Evolutionary conservation across 2,113 vertebrate genomes (phyloP).

Genomic region (Hemicordylus capensis): DNA sequence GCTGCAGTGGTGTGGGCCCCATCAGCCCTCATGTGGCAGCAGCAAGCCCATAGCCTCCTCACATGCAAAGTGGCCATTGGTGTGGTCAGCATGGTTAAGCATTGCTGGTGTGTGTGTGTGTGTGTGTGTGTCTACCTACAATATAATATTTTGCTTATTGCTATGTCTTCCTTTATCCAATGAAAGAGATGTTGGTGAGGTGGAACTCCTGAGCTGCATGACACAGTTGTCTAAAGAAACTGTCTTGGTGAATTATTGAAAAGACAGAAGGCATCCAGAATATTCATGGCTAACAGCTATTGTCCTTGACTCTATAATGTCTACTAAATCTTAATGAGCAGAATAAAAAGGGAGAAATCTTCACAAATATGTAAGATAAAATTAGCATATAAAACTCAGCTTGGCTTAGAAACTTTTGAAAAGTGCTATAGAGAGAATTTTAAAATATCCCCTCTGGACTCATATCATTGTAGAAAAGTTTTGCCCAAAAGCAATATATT

Average conservation of each 20-base stretch:
- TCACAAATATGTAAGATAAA: constrained; percentile 29
- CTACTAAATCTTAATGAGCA: constrained; percentile 33
- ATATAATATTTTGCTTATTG: background rate
- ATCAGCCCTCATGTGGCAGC: no score
- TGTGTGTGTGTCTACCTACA: no score
- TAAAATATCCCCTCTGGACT: background rate
- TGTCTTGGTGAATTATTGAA: constrained; percentile 11
- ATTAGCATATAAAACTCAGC: background rate
- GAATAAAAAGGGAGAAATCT: background rate
- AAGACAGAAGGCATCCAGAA: background rate
- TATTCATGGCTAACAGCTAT: constrained; percentile 3
- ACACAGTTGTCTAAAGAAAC: background rate
- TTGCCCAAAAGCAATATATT: background rate
- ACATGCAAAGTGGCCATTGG: no score
- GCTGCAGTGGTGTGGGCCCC: no score
- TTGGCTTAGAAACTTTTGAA: constrained; percentile 25
- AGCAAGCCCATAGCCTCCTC: no score
- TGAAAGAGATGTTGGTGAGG: background rate
- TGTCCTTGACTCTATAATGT: constrained; percentile 17
- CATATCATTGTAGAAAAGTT: constrained; percentile 29
- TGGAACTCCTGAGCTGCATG: background rate
- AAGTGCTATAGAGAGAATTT: constrained; percentile 26
- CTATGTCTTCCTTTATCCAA: background rate
- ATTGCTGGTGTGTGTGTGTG: no score
- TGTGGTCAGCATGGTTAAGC: no score